Percentiles rank a stretch among this genome's conserved stretches.
Conservation (phyloP, 2,113 vertebrate species). For the Erythrolamprus reginae region DNA sequence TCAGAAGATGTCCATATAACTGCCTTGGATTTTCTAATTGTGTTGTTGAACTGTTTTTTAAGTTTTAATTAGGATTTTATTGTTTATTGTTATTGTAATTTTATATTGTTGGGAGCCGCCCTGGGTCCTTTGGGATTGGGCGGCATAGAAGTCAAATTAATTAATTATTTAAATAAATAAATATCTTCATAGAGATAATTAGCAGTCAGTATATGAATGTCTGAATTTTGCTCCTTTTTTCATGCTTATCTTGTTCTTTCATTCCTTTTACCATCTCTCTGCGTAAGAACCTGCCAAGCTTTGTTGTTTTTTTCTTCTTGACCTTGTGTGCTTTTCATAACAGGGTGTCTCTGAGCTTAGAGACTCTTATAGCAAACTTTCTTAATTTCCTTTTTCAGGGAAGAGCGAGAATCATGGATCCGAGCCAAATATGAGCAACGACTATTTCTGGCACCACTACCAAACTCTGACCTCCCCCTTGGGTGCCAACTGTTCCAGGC, state of each 20-base stretch:
- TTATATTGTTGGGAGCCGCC: no score
- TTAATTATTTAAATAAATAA: no score
- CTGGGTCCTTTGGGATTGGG: no score
- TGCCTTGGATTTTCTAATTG: background rate
- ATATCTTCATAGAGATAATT: background rate
- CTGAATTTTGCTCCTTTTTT: background rate
- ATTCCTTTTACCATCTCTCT: background rate
- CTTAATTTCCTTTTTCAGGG: constrained; percentile 61
- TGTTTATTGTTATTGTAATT: no score
- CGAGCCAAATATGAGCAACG: constrained; percentile 91
- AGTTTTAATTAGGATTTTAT: no score
- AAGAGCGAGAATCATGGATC: constrained; percentile 93
- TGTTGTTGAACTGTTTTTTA: no score
- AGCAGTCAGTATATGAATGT: background rate
- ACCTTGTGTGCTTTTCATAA: background rate
- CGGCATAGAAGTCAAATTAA: no score
- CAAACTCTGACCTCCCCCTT: constrained; percentile 52
- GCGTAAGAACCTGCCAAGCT: background rate
- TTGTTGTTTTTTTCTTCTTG: background rate
- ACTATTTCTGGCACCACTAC: constrained; percentile 82
- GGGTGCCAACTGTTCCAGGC: constrained; percentile 73
- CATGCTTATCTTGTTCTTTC: background rate
- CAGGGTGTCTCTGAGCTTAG: background rate
- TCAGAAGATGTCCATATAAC: background rate
- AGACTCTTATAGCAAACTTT: background rate